phyloP scores from a whole-genome alignment of 2,797 vertebrate genomes.

The Antennarius maculatus region DNA sequence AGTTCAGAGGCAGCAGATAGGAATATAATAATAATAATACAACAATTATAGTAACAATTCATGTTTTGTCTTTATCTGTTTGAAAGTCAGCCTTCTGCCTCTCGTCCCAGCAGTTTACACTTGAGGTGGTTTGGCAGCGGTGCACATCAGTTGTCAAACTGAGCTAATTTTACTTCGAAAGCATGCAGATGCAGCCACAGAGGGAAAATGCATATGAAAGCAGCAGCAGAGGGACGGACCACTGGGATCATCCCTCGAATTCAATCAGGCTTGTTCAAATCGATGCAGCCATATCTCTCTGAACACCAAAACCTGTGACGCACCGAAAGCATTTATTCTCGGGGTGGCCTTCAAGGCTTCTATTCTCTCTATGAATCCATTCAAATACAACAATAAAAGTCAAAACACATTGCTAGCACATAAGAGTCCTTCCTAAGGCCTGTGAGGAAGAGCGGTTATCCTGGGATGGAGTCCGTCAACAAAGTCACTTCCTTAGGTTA shows the following conservation, averaged over 20 bases:
- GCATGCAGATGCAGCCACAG: conserved; percentile 62
- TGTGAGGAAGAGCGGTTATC: conserved; percentile 10
- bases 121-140: conserved; percentile 60
- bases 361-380: conserved; percentile 55
- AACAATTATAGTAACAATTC: conserved; percentile 70
- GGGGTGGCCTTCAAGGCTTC: conserved; percentile 58
- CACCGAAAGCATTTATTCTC: conserved; percentile 57
- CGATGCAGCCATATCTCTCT: conserved; percentile 55
- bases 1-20: conserved; percentile 54
- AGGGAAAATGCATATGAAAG: conserved; percentile 72
- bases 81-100: conserved; percentile 60
- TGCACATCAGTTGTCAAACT: conserved; percentile 60
- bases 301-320: conserved; percentile 51
- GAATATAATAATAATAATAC: conserved; percentile 2
- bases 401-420: conserved; percentile 54
- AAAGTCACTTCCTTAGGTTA: conserved; percentile 11
- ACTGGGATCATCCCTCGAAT: conserved; percentile 57
- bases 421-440: conserved; percentile 40
- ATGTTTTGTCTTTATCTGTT: conserved; percentile 71
- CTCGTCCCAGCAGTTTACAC: conserved; percentile 51
- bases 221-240: conserved; percentile 56
- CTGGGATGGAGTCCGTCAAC: conserved; percentile 21
- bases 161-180: conserved; percentile 73
- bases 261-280: conserved; percentile 61
- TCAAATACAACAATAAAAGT: conserved; percentile 72